Conservation (phyloP, 2,113 vertebrate species). For the Trachemys scripta region DNA sequence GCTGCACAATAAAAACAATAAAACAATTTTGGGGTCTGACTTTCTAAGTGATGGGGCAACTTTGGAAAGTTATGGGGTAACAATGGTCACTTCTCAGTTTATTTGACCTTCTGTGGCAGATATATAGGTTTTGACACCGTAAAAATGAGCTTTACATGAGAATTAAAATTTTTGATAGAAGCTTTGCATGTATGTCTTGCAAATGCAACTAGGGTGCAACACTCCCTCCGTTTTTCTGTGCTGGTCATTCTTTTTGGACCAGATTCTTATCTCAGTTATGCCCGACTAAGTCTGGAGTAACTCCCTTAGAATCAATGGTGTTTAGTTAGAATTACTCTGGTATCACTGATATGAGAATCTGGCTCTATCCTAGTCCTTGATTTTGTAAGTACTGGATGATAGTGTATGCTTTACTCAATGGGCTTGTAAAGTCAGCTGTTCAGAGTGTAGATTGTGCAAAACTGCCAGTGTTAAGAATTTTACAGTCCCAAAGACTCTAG, state of each 20-base stretch:
- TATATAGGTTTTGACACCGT: background rate
- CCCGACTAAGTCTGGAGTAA: background rate
- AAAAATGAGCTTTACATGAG: background rate
- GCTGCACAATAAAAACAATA: background rate
- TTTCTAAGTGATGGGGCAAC: background rate
- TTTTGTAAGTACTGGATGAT: background rate
- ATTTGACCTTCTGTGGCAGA: background rate
- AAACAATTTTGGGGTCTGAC: background rate
- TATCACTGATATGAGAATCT: background rate
- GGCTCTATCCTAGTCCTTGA: background rate
- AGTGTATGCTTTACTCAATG: background rate
- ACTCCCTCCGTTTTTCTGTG: background rate
- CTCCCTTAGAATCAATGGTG: rapidly evolving
- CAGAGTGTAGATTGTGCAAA: background rate
- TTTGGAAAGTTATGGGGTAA: background rate
- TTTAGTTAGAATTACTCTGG: background rate
- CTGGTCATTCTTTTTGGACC: background rate
- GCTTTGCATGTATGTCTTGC: background rate
- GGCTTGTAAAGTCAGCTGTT: rapidly evolving
- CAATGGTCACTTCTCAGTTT: background rate
- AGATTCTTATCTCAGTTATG: background rate
- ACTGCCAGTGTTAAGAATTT: background rate
- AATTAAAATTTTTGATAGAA: background rate
- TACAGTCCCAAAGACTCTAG: background rate
- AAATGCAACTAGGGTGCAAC: background rate